phyloP scores from a whole-genome alignment of 2,888 invertebrate species.

The Muscina levida region DNA sequence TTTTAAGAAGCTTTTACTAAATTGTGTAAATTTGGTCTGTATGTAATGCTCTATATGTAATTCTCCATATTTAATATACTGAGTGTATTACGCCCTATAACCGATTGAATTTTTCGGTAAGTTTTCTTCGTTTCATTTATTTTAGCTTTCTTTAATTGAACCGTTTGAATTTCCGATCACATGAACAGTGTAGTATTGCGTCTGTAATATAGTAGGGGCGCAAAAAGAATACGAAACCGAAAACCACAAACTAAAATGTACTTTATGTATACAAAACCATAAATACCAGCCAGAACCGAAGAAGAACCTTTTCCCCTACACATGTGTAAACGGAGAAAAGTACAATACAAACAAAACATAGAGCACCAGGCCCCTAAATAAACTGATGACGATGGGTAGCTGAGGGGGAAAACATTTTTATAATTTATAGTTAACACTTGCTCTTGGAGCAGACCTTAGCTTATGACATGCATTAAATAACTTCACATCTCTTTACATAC shows the following conservation, averaged over 20 bases:
- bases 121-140: too few species aligned
- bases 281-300: neutral
- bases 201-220: neutral
- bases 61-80: too few species aligned
- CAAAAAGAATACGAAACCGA: conserved; percentile 22
- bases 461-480: conserved; percentile 66
- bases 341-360: neutral
- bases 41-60: too few species aligned
- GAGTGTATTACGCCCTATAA: too few species aligned
- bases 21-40: too few species aligned
- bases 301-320: conserved; percentile 18
- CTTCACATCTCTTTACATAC: conserved; percentile 59
- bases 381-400: neutral
- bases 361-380: conserved; percentile 32
- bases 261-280: conserved; percentile 27
- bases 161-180: too few species aligned
- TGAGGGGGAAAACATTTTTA: conserved; percentile 56
- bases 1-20: too few species aligned
- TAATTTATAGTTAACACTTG: conserved; percentile 67
- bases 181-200: neutral
- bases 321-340: too few species aligned
- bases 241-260: conserved; percentile 34
- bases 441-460: conserved; percentile 61
- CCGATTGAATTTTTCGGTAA: too few species aligned
- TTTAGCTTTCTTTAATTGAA: neutral